Conservation (phyloP, 2,888 invertebrate genomes). For the Tipula helvola region DNA sequence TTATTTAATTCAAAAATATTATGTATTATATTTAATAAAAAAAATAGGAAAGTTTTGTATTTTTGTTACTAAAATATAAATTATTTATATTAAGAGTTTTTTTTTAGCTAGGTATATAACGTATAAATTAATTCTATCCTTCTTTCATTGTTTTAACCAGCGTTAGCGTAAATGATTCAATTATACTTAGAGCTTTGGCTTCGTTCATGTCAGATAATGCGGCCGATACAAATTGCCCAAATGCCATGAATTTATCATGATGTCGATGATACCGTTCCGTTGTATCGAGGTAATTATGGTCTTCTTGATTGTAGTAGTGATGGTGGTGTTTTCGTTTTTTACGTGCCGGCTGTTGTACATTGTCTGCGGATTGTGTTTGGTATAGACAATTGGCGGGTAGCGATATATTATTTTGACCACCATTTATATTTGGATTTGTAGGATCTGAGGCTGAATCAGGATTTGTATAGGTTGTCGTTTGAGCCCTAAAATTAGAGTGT, state of each 20-base stretch:
- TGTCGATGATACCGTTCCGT: background rate
- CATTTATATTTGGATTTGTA: background rate
- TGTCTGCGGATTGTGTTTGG: background rate
- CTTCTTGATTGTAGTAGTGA: background rate
- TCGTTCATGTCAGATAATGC: background rate
- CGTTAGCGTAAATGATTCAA: background rate
- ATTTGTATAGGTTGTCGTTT: background rate
- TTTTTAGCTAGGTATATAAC: background rate
- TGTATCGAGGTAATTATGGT: background rate
- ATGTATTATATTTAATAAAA: background rate
- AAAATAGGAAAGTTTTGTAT: background rate
- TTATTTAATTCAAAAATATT: background rate
- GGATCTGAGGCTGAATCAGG: background rate
- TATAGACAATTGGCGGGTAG: background rate
- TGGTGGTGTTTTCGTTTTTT: constrained; percentile 7
- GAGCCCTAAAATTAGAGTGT: background rate
- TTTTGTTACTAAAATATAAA: background rate
- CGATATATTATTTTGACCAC: background rate
- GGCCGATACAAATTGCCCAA: background rate
- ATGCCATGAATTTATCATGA: background rate
- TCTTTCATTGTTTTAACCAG: constrained; percentile 8
- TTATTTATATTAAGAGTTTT: background rate
- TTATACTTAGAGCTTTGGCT: background rate
- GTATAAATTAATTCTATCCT: background rate
- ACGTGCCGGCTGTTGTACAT: background rate